Evolutionary conservation across 2,797 vertebrate genomes (phyloP), one percentile per base, ranked within the genome.

Genomic region (Hippocampus kuda): DNA sequence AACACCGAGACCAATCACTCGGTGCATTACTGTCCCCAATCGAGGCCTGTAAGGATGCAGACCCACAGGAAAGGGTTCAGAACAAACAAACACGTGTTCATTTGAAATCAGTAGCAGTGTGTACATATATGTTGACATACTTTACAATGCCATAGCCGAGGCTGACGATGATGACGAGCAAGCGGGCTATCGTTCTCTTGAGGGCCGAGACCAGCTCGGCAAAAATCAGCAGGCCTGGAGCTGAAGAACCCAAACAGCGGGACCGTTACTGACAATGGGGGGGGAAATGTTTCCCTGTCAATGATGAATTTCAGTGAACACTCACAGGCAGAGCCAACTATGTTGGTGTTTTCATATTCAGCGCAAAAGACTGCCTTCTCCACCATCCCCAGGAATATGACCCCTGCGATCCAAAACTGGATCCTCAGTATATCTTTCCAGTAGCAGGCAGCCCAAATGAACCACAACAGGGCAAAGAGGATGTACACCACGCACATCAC

Each of bases 71-170:
- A 49, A 56, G 44, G 27, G 15, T 53, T 54, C 2, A n/a, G 13
- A n/a, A 34, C 41, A 1, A 38, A 38, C n/a, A 11, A 63, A 34
- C 22, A 38, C 11, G 6, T 69, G 7, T 15, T 44, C 24, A 53
- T 27, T 66, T 20, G 30, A 54, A 53, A 30, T 13, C 22, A 57
- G 38, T 15, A 34, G 38, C n/a, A 10, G 5, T 54, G 10, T 20
- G 12, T 27, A 49, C 46, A 27, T 12, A 49, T 3, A 56, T 6
- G 7, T 3, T 24, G 54, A 90, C 93, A 75, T 86, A 95, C 94
- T 94, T 94, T n/a, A 95, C 90, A n/a, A 95, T 95, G 59, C 94
- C 93, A 3, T 95, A 95, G 12, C 94, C 94, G 24, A 95, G 87
- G 83, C 94, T 94, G 79, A 94, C 93, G 1, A 95, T 93, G 84